Base-by-base conservation (phyloP, 2,797 vertebrate genomes). In the Chrosomus eos region DNA sequence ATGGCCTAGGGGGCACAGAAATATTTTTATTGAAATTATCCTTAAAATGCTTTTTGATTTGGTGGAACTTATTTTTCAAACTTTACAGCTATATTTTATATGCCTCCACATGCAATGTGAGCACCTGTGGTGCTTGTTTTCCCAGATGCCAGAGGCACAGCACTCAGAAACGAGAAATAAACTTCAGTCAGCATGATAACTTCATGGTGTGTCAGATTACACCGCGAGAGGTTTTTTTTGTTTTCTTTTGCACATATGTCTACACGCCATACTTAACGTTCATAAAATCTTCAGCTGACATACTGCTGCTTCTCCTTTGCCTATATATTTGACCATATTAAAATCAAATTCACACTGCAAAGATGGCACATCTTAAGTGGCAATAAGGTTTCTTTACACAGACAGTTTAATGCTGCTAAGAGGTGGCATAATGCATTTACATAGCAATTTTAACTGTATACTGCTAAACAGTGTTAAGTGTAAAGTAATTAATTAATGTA, bases 261-360 rank as follows among this genome's bases (percentile, higher is more conserved):
- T 70, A 71, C 23, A 68, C 19, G 19, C 62, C 45, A 84, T 43
- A 40, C 67, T 60, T 73, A 43, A 60, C 31, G 45, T 64, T 70
- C 19, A 74, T 66, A 18, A 68, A 83, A 68, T 76, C 67, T 83
- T 67, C 43, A 83, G 31, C 45, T 55, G 31, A 40, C 73, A 82
- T 13, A 18, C 28, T 77, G 31, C 19, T 43, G n/a, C 13, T 77
- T 36, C 19, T 84, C n/a, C 4, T 45, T 77, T 40, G 18, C n/a
- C 43, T 18, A 43, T 83, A 58, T 58, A 58, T 75, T 78, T 84
- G 19, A 67, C 28, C 43, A 53, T 51, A 67, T 28, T 60, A 9
- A n/a, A 26, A n/a, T 3, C 5, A 40, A 78, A 45, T 62, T 18
- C 62, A n/a, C 21, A 26, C 21, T 11, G 55, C 14, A 40, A 58